Evolutionary conservation across 2,888 invertebrate genomes (phyloP).

Genomic region (Spatulosminthurus flaviceps): DNA sequence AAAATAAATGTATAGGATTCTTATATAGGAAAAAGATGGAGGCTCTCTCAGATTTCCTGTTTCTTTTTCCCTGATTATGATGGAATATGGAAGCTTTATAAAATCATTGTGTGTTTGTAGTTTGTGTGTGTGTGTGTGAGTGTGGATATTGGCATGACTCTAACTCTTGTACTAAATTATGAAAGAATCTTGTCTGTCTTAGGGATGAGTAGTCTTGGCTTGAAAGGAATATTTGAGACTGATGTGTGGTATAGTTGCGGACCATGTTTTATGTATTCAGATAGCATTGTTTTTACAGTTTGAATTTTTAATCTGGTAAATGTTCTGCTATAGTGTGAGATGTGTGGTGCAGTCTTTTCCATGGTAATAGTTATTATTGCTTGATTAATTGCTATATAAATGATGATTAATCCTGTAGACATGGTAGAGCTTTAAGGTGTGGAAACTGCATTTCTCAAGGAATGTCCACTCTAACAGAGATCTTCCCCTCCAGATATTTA

Average conservation of each 20-base stretch:
- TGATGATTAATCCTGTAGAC: background rate
- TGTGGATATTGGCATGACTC: background rate
- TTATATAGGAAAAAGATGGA: no score
- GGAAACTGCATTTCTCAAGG: background rate
- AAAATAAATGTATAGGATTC: no score
- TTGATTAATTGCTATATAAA: slow-evolving; percentile 3
- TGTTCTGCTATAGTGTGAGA: background rate
- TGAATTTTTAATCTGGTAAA: background rate
- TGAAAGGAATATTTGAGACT: background rate
- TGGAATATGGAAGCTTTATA: background rate
- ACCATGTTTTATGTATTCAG: slow-evolving; percentile 16
- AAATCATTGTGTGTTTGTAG: background rate
- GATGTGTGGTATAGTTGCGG: background rate
- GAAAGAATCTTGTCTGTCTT: slow-evolving; percentile 1
- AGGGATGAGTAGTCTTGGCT: background rate
- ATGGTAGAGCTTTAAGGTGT: background rate
- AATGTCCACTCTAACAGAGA: background rate
- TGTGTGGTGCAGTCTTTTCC: background rate
- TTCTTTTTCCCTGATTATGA: slow-evolving; percentile 4
- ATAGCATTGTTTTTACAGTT: slow-evolving; percentile 18
- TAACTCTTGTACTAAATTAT: slow-evolving; percentile 13
- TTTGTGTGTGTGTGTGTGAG: no score
- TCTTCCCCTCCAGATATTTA: background rate
- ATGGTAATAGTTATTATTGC: background rate
- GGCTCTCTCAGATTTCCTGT: background rate